phyloP scores from a whole-genome alignment of 92 coral and sea anemone species.

The Zoanthus sansibaricus region DNA sequence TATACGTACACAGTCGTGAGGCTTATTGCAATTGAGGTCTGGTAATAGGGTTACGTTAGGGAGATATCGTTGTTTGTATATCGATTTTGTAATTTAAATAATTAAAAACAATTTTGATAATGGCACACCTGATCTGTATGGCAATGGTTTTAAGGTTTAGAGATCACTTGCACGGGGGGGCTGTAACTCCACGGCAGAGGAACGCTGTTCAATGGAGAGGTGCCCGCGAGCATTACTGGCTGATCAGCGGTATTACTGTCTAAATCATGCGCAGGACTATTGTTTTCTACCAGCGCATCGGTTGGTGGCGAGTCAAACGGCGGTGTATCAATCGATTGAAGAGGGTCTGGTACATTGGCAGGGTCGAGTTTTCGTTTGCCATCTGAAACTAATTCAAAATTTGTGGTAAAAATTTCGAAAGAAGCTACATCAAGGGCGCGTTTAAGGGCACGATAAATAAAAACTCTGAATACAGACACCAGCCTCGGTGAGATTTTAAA shows the following conservation, averaged over 20 bases:
- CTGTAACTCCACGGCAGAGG: conserved; percentile 86
- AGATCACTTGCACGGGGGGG: conserved; percentile 72
- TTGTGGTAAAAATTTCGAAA: conserved; percentile 24
- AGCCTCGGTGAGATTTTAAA: background rate
- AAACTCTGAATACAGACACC: background rate
- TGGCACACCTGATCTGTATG: conserved; percentile 27
- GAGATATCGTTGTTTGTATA: too few relatives aligned
- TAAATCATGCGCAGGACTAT: conserved; percentile 57
- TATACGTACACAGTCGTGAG: too few relatives aligned
- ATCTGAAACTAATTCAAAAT: conserved; percentile 50
- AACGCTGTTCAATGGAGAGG: conserved; percentile 91
- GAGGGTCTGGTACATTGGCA: conserved; percentile 33
- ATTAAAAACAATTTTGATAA: conserved; percentile 9
- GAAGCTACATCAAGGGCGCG: background rate
- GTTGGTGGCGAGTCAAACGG: conserved; percentile 51
- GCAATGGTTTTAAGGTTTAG: conserved; percentile 52
- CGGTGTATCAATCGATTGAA: conserved; percentile 46
- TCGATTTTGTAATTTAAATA: background rate
- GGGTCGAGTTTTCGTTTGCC: conserved; percentile 45
- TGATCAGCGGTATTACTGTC: conserved; percentile 75
- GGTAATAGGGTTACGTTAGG: too few relatives aligned
- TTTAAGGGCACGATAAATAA: background rate
- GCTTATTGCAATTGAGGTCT: too few relatives aligned
- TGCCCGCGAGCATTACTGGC: conserved; percentile 88
- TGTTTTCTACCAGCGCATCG: conserved; percentile 45